phyloP scores from a whole-genome alignment of 2,888 invertebrate species.

The Tipula vernalis region DNA sequence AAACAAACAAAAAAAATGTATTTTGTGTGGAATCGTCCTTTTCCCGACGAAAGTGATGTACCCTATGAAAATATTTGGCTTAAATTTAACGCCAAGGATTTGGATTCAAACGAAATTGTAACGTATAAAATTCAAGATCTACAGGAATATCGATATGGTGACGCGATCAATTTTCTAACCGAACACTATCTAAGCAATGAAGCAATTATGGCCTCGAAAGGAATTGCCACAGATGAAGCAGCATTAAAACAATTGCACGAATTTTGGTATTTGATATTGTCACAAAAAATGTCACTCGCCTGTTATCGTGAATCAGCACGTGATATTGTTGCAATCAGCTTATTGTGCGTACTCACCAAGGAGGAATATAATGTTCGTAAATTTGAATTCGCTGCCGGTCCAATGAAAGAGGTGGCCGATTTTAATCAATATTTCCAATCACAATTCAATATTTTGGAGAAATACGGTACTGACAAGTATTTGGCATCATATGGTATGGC shows the following conservation, averaged over 20 bases:
- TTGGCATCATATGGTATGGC: conserved; percentile 5
- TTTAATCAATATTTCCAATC: background rate
- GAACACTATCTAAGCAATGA: conserved; percentile 8
- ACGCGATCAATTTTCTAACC: conserved; percentile 6
- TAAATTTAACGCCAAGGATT: conserved; percentile 8
- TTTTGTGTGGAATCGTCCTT: background rate
- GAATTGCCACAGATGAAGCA: background rate
- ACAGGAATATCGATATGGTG: conserved; percentile 5
- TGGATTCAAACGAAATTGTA: background rate
- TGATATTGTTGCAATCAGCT: background rate
- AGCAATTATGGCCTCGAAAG: background rate
- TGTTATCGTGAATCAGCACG: background rate
- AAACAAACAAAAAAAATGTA: background rate
- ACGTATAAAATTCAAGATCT: conserved; percentile 12
- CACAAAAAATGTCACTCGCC: background rate
- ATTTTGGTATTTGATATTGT: background rate
- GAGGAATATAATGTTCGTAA: background rate
- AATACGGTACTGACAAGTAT: conserved; percentile 7
- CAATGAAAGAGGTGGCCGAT: background rate
- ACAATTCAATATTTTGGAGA: conserved; percentile 8
- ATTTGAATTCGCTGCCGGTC: background rate
- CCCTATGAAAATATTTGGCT: background rate
- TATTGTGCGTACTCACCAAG: conserved; percentile 9
- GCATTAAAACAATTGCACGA: background rate
- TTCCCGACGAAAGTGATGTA: background rate